Evolutionary conservation across 2,888 invertebrate species (phyloP), one percentile per base, ranked within the genome.

Genomic region (Cotesia congregata): DNA sequence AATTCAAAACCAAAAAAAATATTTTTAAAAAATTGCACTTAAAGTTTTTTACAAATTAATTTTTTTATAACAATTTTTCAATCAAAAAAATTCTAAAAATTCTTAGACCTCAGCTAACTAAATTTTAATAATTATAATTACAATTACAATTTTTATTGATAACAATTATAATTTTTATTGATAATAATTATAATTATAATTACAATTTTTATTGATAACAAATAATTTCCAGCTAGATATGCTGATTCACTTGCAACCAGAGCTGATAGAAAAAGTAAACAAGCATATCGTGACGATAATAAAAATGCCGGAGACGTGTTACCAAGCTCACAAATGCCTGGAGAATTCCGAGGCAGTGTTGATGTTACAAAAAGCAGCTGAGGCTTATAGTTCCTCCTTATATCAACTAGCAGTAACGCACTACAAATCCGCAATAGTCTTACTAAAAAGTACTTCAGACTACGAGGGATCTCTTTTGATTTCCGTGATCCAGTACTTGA

Each of bases 271-370:
- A 50, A 50, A 50, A 50, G 50, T 50, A 12, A 50, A 50, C 50
- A 12, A 50, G 12, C 12, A 12, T 50, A 50, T 50, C 50, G 4
- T 12, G 7, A 50, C 50, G 4, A 67, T 72, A 12, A 78, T 79
- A 77, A 80, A 76, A 77, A 73, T 79, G 77, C 67, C 30, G 50
- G 73, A 72, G 72, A 59, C 15, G 7, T 68, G 50, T 6, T 60
- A 59, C 6, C 9, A 30, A n/a, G 12, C 9, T 3, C 39, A 41
- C 39, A 76, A 38, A 15, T 59, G 38, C 1, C 65, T 65, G 5
- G 40, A 41, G 3, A 50, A 17, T 15, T 17, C 30, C 38, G 61
- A 50, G 6, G 74, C 67, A 2, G 65, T 67, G 7, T 30, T 15
- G 9, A 9, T 15, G 1, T 39, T 74, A 7, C 12, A 30, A 6